phyloP scores from a whole-genome alignment of 2,888 invertebrate genomes.

The Drosophila barbarae region DNA sequence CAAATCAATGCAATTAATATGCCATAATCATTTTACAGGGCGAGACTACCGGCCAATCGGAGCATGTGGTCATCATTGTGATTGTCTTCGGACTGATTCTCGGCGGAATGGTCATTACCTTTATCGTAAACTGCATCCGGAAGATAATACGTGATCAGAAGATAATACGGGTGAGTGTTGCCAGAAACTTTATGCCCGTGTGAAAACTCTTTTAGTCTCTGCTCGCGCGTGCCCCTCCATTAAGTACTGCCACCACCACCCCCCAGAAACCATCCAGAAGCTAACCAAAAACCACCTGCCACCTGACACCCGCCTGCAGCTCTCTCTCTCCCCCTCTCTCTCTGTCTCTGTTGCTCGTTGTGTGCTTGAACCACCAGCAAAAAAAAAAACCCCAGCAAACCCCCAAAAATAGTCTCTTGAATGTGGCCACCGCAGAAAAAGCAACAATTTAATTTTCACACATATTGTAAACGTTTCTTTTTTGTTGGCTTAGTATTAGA shows the following conservation, averaged over 20 bases:
- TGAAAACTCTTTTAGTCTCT: conserved; percentile 15
- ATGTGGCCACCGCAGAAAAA: conserved; percentile 33
- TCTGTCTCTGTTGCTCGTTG: conserved; percentile 18
- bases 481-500: conserved; percentile 15
- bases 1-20: background rate
- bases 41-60: conserved; percentile 80
- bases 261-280: background rate
- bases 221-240: conserved; percentile 35
- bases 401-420: conserved; percentile 28
- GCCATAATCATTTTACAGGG: conserved; percentile 51
- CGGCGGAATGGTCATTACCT: conserved; percentile 92
- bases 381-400: background rate
- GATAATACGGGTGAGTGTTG: conserved; percentile 87
- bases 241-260: conserved; percentile 25
- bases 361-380: conserved; percentile 21
- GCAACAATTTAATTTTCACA: conserved; percentile 25
- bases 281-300: conserved; percentile 23
- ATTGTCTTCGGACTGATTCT: conserved; percentile 92
- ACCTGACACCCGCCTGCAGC: conserved; percentile 36
- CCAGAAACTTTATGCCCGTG: conserved; percentile 11
- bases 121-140: conserved; percentile 91
- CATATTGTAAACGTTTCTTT: conserved; percentile 1
- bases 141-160: conserved; percentile 93
- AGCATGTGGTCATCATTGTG: conserved; percentile 91
- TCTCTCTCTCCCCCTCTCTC: conserved; percentile 23